These are phyloP conservation scores for Vannuccia rotundouncinata DNA, from an alignment of 2,888 invertebrate species.

Conservation along the genomic window DNA sequence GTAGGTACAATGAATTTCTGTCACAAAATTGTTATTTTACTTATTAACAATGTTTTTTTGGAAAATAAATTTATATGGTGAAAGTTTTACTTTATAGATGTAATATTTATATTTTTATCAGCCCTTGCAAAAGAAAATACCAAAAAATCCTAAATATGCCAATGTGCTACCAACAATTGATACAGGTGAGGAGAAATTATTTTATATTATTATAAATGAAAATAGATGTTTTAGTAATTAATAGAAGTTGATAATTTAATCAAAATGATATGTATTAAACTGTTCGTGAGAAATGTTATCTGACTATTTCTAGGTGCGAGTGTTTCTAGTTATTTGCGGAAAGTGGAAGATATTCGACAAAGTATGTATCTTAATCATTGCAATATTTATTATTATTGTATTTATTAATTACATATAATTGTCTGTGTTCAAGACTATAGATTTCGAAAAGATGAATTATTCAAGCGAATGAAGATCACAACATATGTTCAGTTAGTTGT, in stretches of 20 bases:
- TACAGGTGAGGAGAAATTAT: slow-evolving; percentile 49
- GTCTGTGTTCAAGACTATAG: slow-evolving; percentile 46
- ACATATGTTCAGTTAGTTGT: slow-evolving; percentile 56
- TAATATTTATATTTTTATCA: too few species aligned
- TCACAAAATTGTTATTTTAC: too few species aligned
- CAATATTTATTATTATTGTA: background rate
- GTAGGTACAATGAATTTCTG: too few species aligned
- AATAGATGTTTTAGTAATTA: background rate
- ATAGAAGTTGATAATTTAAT: background rate
- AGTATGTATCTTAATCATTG: slow-evolving; percentile 43
- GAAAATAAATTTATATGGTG: too few species aligned
- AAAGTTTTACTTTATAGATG: too few species aligned
- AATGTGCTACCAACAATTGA: slow-evolving; percentile 53
- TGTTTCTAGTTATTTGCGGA: slow-evolving; percentile 51
- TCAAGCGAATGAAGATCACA: slow-evolving; percentile 56
- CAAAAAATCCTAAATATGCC: slow-evolving; percentile 54
- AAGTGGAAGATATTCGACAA: slow-evolving; percentile 52
- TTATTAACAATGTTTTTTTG: too few species aligned
- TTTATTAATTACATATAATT: background rate
- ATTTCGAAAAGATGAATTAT: slow-evolving; percentile 54
- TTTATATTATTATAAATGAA: background rate
- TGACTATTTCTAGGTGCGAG: slow-evolving; percentile 49
- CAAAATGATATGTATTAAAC: slow-evolving; percentile 6
- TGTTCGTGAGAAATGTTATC: too few species aligned
- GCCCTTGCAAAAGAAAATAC: slow-evolving; percentile 51